Conservation (phyloP, 2,113 vertebrate genomes). For the Siniperca chuatsi region DNA sequence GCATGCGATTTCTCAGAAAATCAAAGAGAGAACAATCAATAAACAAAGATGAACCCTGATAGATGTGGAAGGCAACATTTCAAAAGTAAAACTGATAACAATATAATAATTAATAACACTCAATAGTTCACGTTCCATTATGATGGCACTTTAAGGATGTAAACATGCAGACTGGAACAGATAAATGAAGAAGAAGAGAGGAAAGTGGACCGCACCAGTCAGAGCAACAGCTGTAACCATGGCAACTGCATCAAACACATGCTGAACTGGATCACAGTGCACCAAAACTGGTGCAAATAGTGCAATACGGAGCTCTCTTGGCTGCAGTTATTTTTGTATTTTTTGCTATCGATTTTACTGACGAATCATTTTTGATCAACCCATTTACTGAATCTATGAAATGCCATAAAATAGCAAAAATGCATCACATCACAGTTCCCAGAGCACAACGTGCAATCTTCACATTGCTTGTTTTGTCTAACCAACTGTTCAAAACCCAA, state of each 20-base stretch:
- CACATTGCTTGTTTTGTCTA: too few relatives aligned
- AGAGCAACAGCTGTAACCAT: neutral
- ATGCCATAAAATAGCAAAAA: neutral
- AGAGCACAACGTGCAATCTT: too few relatives aligned
- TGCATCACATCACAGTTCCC: too few relatives aligned
- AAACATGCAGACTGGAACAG: neutral
- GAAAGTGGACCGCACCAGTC: neutral
- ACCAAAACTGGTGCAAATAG: neutral
- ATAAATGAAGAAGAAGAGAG: neutral
- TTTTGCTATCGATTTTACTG: too few relatives aligned
- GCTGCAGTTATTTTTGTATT: neutral
- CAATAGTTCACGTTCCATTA: too few relatives aligned
- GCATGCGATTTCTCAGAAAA: neutral
- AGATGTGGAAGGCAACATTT: neutral
- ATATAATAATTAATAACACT: neutral
- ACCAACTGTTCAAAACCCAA: too few relatives aligned
- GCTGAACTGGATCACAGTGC: neutral
- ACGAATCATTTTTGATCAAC: too few relatives aligned
- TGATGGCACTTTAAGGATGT: neutral
- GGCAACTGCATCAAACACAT: neutral
- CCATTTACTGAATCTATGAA: neutral
- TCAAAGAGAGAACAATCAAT: neutral
- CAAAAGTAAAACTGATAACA: too few relatives aligned
- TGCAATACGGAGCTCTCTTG: neutral
- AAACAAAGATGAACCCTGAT: neutral